Conservation (phyloP, 2,888 invertebrate species). For the Lochmaea capreae region DNA sequence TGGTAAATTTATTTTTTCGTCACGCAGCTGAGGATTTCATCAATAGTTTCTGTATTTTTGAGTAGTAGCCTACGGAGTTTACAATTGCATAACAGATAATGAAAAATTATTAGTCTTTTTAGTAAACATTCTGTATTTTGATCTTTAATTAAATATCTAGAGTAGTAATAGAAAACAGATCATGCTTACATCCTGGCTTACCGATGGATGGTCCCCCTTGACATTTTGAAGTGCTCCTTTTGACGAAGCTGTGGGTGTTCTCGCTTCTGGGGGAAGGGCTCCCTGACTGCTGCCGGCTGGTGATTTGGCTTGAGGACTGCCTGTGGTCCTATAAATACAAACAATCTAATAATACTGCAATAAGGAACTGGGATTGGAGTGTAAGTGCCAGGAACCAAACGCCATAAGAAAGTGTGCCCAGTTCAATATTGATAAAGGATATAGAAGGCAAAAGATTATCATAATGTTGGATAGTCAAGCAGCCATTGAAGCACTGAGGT, state of each 20-base stretch:
- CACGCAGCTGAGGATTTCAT: too few species aligned
- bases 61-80: too few species aligned
- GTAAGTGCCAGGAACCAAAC: too few species aligned
- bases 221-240: conserved; percentile 83
- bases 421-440: too few species aligned
- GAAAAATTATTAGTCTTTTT: background rate
- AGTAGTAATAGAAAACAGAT: conserved; percentile 50
- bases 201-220: conserved; percentile 82
- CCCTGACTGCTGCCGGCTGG: conserved; percentile 77
- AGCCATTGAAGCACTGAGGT: too few species aligned
- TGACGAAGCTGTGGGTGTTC: conserved; percentile 73
- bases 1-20: too few species aligned
- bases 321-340: conserved; percentile 72
- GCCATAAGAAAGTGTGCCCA: too few species aligned
- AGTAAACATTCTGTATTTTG: conserved; percentile 6
- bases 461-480: too few species aligned
- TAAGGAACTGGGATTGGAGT: too few species aligned
- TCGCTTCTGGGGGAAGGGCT: conserved; percentile 66
- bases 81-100: background rate
- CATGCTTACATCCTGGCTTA: conserved; percentile 69
- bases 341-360: background rate
- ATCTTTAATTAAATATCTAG: conserved; percentile 26
- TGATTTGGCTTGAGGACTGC: conserved; percentile 80
- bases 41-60: too few species aligned
- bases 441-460: too few species aligned